A percentile compares a stretch with the other conserved stretches of the same genome.
These are phyloP conservation scores for Pelusios castaneus DNA, from an alignment of 2,113 vertebrate species.

Conservation along the genomic window DNA sequence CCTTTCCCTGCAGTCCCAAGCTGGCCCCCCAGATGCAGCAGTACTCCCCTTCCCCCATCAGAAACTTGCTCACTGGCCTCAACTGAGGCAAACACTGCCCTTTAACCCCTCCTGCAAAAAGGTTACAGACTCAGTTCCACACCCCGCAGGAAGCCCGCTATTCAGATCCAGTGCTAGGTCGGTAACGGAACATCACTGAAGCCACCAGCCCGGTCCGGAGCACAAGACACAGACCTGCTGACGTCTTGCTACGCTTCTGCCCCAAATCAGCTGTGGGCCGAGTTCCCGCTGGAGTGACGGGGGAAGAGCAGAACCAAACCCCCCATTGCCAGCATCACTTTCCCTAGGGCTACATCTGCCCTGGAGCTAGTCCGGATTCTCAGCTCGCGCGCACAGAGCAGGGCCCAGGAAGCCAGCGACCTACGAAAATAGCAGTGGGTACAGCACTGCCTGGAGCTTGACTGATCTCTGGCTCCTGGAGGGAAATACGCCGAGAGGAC, in stretches of 20 bases:
- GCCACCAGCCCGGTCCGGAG: background rate
- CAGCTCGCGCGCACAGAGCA: no score
- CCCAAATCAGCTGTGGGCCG: background rate
- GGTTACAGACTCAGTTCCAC: no score
- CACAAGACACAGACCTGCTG: rapidly evolving
- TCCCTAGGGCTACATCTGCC: no score
- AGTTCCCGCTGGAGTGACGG: background rate
- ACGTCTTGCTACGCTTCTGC: background rate
- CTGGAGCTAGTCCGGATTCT: background rate
- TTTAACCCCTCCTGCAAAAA: no score
- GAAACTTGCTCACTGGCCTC: no score
- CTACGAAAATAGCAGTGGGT: background rate
- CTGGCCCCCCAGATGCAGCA: no score
- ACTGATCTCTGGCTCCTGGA: no score
- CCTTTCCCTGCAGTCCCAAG: no score
- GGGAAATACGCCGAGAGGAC: no score
- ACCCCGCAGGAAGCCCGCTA: background rate
- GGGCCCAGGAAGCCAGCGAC: background rate
- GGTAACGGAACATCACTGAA: background rate
- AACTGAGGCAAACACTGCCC: no score
- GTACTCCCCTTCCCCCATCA: no score
- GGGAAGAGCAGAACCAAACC: background rate
- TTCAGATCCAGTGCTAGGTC: background rate
- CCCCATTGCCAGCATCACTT: background rate
- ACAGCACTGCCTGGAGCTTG: no score